Evolutionary conservation across 2,113 vertebrate genomes (phyloP).

Genomic region (Calidris pugnax): DNA sequence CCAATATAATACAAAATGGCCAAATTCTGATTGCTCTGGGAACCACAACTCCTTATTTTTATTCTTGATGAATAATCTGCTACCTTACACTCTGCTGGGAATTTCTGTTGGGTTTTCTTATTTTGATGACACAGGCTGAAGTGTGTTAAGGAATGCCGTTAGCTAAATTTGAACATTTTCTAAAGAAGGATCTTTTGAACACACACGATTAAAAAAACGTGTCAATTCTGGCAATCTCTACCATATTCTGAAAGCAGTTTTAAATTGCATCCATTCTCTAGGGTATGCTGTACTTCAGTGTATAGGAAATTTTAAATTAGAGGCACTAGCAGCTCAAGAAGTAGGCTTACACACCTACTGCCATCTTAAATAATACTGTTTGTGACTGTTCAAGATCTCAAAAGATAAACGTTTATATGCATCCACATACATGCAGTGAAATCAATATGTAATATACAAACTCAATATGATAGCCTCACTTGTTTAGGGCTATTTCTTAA

Average conservation of each 20-base stretch:
- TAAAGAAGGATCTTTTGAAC: background rate
- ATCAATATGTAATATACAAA: conserved; percentile 21
- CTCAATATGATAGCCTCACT: background rate
- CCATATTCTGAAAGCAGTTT: background rate
- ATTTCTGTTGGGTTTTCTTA: background rate
- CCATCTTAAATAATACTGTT: background rate
- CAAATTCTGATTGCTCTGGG: background rate
- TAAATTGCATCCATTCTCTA: background rate
- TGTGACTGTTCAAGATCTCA: background rate
- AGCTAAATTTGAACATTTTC: background rate
- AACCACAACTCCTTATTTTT: background rate
- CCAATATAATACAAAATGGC: background rate
- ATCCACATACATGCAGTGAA: background rate
- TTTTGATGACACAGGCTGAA: background rate
- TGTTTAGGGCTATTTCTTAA: conserved; percentile 1
- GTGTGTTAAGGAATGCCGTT: background rate
- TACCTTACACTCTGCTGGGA: background rate
- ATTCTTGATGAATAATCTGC: background rate
- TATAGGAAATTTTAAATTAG: background rate
- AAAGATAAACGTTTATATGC: background rate
- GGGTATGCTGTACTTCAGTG: background rate
- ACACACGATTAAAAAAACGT: background rate
- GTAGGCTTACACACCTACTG: background rate
- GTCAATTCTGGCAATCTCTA: background rate
- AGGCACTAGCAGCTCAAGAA: background rate